Evolutionary conservation across 2,113 vertebrate genomes (phyloP).

Genomic region (Tychaedon coryphoeus): DNA sequence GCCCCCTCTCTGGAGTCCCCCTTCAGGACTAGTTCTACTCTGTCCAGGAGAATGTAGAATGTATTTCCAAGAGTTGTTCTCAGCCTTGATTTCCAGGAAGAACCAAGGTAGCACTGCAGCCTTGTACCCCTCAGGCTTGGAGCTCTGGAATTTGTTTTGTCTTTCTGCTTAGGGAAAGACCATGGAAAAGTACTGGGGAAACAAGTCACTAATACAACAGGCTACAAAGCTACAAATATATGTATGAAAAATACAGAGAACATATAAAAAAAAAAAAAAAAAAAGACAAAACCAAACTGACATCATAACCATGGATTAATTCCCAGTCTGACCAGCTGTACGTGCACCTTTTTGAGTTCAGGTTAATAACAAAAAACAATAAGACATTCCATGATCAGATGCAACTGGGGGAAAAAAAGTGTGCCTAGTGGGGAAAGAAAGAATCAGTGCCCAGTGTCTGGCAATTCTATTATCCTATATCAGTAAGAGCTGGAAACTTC

Average conservation of each 20-base stretch:
- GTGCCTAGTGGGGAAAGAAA: neutral
- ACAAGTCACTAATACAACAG: fast-evolving
- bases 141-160: neutral
- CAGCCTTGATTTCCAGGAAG: neutral
- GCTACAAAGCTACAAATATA: neutral
- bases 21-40: neutral
- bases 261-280: neutral
- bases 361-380: neutral
- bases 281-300: neutral
- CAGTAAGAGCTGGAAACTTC: neutral
- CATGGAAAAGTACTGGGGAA: neutral
- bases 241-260: neutral
- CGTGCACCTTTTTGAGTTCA: neutral
- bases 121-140: neutral
- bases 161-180: neutral
- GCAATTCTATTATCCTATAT: neutral
- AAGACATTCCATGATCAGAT: neutral
- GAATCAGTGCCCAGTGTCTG: neutral
- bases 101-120: neutral
- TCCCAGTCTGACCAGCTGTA: neutral
- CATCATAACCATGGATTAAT: neutral
- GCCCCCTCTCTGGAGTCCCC: neutral
- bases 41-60: neutral
- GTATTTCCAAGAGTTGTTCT: neutral
- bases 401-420: neutral